phyloP scores from a whole-genome alignment of 2,888 invertebrate species.

The Drosophila kokeensis region DNA sequence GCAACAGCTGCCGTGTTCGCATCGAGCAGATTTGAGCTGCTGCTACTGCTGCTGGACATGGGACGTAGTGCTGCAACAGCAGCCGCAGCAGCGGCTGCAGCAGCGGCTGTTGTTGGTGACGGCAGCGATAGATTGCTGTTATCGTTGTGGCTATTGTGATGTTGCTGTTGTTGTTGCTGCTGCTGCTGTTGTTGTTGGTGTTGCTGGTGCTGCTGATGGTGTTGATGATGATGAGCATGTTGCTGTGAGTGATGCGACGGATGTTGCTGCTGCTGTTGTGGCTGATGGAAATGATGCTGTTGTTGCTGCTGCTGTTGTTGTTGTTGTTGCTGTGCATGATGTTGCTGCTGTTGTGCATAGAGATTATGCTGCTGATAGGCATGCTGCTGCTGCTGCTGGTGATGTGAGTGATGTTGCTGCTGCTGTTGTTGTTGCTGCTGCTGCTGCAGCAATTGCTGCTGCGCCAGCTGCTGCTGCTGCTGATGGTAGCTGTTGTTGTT shows the following conservation, averaged over 20 bases:
- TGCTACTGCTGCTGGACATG: slow-evolving; percentile 82
- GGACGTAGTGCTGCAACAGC: slow-evolving; percentile 76
- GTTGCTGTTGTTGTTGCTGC: slow-evolving; percentile 63
- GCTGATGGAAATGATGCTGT: slow-evolving; percentile 82
- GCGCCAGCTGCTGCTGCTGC: slow-evolving; percentile 83
- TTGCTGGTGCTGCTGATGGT: slow-evolving; percentile 65
- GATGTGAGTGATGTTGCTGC: slow-evolving; percentile 62
- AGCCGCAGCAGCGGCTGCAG: slow-evolving; percentile 70
- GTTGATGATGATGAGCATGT: slow-evolving; percentile 56
- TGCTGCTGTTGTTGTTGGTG: slow-evolving; percentile 47
- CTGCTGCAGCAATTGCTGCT: slow-evolving; percentile 80
- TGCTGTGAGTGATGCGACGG: slow-evolving; percentile 44
- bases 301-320: slow-evolving; percentile 52
- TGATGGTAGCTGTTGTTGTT: slow-evolving; percentile 83
- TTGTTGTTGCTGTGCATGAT: slow-evolving; percentile 63
- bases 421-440: slow-evolving; percentile 81
- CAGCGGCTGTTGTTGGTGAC: slow-evolving; percentile 87
- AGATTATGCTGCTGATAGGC: slow-evolving; percentile 68
- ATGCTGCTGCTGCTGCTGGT: slow-evolving; percentile 77
- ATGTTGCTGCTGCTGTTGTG: slow-evolving; percentile 62
- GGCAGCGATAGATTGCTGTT: slow-evolving; percentile 92
- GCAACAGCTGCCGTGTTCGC: slow-evolving; percentile 85
- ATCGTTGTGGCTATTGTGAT: slow-evolving; percentile 65
- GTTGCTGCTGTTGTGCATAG: slow-evolving; percentile 72
- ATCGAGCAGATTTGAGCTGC: slow-evolving; percentile 85